phyloP scores from a whole-genome alignment of 2,113 vertebrate genomes.

The Eublepharis macularius region DNA sequence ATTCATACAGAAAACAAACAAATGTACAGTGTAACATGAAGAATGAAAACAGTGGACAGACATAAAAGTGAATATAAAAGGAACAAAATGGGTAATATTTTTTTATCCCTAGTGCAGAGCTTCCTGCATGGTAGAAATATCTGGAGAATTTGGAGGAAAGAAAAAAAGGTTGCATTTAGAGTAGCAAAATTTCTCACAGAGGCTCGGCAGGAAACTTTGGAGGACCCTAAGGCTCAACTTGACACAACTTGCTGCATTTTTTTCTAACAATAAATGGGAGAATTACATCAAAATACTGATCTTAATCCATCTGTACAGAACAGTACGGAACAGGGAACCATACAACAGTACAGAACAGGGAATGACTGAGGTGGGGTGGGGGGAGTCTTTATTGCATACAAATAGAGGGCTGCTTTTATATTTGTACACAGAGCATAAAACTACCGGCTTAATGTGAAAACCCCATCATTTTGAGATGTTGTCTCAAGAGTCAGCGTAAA shows the following conservation, averaged over 20 bases:
- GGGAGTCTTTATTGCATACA: not conserved
- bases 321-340: no score
- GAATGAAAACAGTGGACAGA: no score
- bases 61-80: no score
- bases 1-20: no score
- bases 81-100: no score
- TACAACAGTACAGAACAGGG: no score
- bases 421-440: not conserved
- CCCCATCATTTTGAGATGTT: conserved; percentile 1
- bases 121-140: not conserved
- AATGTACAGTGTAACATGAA: no score
- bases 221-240: not conserved
- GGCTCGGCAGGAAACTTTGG: no score
- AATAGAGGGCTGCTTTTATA: not conserved
- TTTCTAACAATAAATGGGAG: not conserved
- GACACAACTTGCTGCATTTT: not conserved
- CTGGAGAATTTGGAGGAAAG: not conserved
- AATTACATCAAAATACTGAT: not conserved
- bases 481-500: not conserved
- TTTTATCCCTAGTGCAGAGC: no score
- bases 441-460: not conserved
- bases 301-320: not conserved
- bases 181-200: not conserved
- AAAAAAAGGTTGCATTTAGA: not conserved
- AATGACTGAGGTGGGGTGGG: not conserved